Percentiles rank a stretch among this genome's conserved stretches.
Evolutionary conservation across 1,140 invertebrate species (phyloP).

Genomic region (Agraylea sexmaculata): DNA sequence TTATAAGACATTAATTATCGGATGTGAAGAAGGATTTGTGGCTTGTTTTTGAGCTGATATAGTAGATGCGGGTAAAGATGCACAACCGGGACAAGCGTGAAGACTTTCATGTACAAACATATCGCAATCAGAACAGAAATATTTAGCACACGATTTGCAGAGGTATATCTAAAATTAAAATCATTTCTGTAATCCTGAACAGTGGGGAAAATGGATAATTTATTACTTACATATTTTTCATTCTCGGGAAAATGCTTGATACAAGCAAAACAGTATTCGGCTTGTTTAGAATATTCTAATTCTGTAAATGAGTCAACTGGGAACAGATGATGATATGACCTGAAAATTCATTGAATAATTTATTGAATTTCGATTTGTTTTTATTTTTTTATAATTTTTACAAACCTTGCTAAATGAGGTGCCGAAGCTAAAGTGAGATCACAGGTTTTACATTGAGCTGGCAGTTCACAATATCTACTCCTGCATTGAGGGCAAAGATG

Average conservation of each 20-base stretch:
- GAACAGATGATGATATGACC: slow-evolving; percentile 93
- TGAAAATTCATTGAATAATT: slow-evolving; percentile 16
- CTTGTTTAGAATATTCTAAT: slow-evolving; percentile 41
- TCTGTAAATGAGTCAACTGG: slow-evolving; percentile 80
- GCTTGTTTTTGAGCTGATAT: slow-evolving; percentile 27
- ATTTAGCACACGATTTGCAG: slow-evolving; percentile 66
- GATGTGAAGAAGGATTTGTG: too few species aligned
- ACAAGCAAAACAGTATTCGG: slow-evolving; percentile 55
- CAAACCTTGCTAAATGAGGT: slow-evolving; percentile 78
- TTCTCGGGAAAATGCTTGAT: slow-evolving; percentile 51
- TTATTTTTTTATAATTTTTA: neutral
- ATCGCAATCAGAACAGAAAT: slow-evolving; percentile 92
- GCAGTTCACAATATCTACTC: slow-evolving; percentile 95
- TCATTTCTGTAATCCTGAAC: neutral
- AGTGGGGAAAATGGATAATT: neutral
- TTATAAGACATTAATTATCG: too few species aligned
- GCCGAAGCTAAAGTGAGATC: slow-evolving; percentile 94
- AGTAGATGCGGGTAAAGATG: slow-evolving; percentile 35
- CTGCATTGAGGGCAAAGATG: slow-evolving; percentile 95
- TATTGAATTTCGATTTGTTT: neutral
- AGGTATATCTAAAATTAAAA: slow-evolving; percentile 52
- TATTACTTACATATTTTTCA: slow-evolving; percentile 59
- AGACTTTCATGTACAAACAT: slow-evolving; percentile 86
- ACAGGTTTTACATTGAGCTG: slow-evolving; percentile 91
- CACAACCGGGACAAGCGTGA: slow-evolving; percentile 91